Conservation (phyloP, 2,797 vertebrate species). For the Syngnathus rostellatus region DNA sequence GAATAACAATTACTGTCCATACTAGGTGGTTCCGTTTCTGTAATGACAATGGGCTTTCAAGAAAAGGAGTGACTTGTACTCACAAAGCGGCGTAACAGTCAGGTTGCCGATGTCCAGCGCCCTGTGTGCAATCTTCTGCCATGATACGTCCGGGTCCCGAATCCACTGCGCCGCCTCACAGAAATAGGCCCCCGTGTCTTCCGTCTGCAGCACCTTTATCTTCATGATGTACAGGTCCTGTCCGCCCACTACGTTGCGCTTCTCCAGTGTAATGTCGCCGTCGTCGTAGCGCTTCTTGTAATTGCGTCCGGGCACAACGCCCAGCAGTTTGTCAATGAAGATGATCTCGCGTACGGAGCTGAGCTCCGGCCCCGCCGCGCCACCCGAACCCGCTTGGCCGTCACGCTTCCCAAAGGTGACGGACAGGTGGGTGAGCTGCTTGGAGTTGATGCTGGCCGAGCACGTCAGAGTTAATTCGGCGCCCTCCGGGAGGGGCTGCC, state of each 20-base stretch:
- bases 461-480: conserved; percentile 75
- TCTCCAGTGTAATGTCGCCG: conserved; percentile 75
- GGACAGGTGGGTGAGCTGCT: conserved; percentile 80
- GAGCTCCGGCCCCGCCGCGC: conserved; percentile 43
- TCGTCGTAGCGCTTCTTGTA: conserved; percentile 67
- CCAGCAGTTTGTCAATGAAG: conserved; percentile 68
- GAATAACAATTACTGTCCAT: neutral
- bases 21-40: too few relatives aligned
- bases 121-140: conserved; percentile 80
- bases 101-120: conserved; percentile 77
- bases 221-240: conserved; percentile 71
- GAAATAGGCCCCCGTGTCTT: conserved; percentile 76
- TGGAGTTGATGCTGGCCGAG: conserved; percentile 64
- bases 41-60: neutral
- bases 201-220: conserved; percentile 61
- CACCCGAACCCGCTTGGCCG: conserved; percentile 1
- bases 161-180: conserved; percentile 83
- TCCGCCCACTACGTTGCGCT: conserved; percentile 62
- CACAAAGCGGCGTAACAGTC: conserved; percentile 74
- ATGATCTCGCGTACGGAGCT: conserved; percentile 73
- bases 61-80: conserved; percentile 31
- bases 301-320: conserved; percentile 53
- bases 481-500: conserved; percentile 70
- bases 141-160: conserved; percentile 73
- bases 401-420: conserved; percentile 71